Evolutionary conservation across 53 echinoderm and acorn worm species (phyloP), one percentile per base, ranked within the genome.

Genomic region (Holothuria scabra): DNA sequence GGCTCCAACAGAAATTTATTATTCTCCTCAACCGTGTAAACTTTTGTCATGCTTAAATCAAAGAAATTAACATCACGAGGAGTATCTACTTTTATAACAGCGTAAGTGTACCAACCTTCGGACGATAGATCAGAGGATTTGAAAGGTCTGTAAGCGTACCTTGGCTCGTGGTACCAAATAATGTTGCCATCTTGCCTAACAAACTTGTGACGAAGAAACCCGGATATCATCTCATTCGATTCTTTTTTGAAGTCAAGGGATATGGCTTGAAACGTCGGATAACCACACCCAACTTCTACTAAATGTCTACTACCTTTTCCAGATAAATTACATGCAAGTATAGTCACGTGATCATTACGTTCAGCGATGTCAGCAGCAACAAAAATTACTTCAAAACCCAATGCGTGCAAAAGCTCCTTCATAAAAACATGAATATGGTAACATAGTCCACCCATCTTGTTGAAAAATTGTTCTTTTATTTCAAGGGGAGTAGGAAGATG

Each of bases 231-330:
- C 22, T 18, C 74, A 18, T 74, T 74, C 24, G 85, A 85, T 74
- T 85, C 85, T 21, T 74, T 28, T 25, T 58, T 38, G 25, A 85
- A 85, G 31, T 85, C 74, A 8, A 85, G 74, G 25, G 85, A 60
- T 38, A 85, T 35, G 30, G 85, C 85, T 20, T 59, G 58, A 22
- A 85, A 85, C 5, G 85, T 71, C 30, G 85, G 85, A 74, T 85
- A 85, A 11, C 85, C 85, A 74, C 71, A 85, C 13, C 85, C 85
- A 1, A 85, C 85, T 19, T 85, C 85, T 8, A 74, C 85, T 8
- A 85, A 60, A 59, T 71, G 56, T 58, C 24, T 37, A 34, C 72
- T 72, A 16, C 74, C 85, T 10, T 48, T 44, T 10, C 59, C 48
- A 23, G 31, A 35, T 1, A 85, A 57, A 61, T 85, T 37, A 19